phyloP scores from a whole-genome alignment of 2,797 vertebrate species.

The Erethizon dorsatum region DNA sequence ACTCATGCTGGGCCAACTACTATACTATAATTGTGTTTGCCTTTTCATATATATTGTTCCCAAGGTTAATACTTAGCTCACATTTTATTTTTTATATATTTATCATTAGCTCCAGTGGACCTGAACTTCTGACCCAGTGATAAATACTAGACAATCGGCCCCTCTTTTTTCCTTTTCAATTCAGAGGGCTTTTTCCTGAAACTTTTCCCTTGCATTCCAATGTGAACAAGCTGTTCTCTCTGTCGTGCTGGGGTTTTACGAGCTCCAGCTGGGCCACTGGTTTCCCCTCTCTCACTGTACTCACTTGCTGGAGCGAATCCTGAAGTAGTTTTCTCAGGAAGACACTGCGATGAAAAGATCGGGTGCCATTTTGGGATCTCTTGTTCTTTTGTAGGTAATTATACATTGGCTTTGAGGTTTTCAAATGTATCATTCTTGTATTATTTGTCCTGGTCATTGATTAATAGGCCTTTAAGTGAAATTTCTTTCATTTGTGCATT shows the following conservation, averaged over 20 bases:
- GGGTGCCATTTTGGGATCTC: not conserved
- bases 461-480: not conserved
- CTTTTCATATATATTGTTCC: not conserved
- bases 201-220: not conserved
- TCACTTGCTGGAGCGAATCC: constrained; percentile 2
- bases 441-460: not conserved
- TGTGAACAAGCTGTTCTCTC: not conserved
- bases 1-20: not conserved
- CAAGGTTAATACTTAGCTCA: not conserved
- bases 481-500: constrained; percentile 1
- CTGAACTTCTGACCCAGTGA: not conserved
- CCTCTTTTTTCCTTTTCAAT: not conserved
- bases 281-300: not conserved
- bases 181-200: not conserved
- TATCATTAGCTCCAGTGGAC: not conserved
- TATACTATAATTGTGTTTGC: not conserved
- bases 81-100: not conserved
- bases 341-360: not conserved
- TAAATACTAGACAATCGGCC: not conserved
- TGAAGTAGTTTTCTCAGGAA: constrained; percentile 34
- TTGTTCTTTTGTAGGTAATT: not conserved
- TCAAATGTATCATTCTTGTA: not conserved
- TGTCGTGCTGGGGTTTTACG: not conserved
- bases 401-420: not conserved
- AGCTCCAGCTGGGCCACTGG: not conserved